These are phyloP conservation scores for Drosophila pegasa DNA, from an alignment of 2,888 invertebrate genomes.

Conservation along the genomic window DNA sequence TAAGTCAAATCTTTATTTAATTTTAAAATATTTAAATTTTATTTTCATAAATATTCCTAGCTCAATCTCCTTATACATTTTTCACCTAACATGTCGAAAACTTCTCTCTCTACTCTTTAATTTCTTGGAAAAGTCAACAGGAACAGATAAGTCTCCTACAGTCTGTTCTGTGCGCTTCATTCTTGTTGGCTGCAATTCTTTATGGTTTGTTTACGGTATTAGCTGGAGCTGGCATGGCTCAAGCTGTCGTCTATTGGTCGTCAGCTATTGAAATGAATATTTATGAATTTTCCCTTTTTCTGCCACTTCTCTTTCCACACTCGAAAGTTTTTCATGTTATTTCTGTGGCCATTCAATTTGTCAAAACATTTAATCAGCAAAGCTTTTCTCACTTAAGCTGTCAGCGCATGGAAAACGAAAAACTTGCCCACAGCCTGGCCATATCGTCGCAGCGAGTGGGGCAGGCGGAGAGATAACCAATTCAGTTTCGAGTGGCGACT, in stretches of 20 bases:
- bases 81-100: too few species aligned
- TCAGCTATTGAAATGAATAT: conserved; percentile 22
- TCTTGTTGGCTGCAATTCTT: conserved; percentile 15
- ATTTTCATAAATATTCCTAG: background rate
- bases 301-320: background rate
- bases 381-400: conserved; percentile 77
- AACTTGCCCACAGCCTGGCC: conserved; percentile 54
- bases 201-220: conserved; percentile 35
- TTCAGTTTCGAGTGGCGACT: conserved; percentile 25
- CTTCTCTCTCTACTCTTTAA: background rate
- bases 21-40: too few species aligned
- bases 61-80: too few species aligned
- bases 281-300: conserved; percentile 12
- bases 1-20: too few species aligned
- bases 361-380: conserved; percentile 78
- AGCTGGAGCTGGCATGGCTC: conserved; percentile 1
- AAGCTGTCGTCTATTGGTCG: conserved; percentile 16
- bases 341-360: conserved; percentile 65
- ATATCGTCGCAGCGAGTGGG: background rate
- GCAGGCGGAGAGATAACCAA: background rate
- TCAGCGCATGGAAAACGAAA: conserved; percentile 52
- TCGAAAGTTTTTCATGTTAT: conserved; percentile 15
- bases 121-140: background rate
- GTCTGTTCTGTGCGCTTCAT: conserved; percentile 1
- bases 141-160: background rate